Evolutionary conservation across 2,888 invertebrate genomes (phyloP), one percentile per base, ranked within the genome.

Genomic region (Chydorus sphaericus): DNA sequence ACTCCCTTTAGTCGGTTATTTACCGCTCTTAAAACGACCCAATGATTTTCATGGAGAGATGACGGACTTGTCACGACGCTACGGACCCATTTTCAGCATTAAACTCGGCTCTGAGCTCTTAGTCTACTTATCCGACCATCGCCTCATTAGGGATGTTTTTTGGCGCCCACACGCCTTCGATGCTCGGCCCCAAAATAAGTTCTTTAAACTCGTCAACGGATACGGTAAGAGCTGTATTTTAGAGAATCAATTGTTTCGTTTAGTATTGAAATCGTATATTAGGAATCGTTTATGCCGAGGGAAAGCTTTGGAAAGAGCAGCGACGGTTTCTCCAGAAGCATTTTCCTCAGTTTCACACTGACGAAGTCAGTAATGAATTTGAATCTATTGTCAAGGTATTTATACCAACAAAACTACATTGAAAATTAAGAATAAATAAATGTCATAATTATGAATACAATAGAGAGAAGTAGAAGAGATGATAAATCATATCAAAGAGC

Each of bases 201-300:
- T 91, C 66, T 86, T 83, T 76, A 81, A 82, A 66, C 84, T 89
- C 55, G 75, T 91, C 54, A 86, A 85, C 66, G 90, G 90, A 65
- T 87, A 88, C 63, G 91, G 91, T 91, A 70, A 85, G 86, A 79
- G 16, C 23, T 26, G 20, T 33, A 28, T 29, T 26, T 11, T 7
- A 5, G 26, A n/a, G n/a, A n/a, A n/a, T n/a, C n/a, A n/a, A n/a
- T n/a, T n/a, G n/a, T n/a, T n/a, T n/a, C n/a, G n/a, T n/a, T n/a
- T n/a, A 91, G 92, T 91, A 63, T 83, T n/a, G n/a, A n/a, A n/a
- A n/a, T 29, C 6, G 60, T 59, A 5, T n/a, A n/a, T 7, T 62
- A 91, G 92, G 92, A 63, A 83, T 92, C 63, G 81, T 91, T 66
- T 91, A 91, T 70, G 84, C 86, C 64, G 85, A 85, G 62, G 91